These are phyloP conservation scores for Hydrotaea cyrtoneurina DNA, from an alignment of 2,888 invertebrate genomes.

Conservation along the genomic window DNA sequence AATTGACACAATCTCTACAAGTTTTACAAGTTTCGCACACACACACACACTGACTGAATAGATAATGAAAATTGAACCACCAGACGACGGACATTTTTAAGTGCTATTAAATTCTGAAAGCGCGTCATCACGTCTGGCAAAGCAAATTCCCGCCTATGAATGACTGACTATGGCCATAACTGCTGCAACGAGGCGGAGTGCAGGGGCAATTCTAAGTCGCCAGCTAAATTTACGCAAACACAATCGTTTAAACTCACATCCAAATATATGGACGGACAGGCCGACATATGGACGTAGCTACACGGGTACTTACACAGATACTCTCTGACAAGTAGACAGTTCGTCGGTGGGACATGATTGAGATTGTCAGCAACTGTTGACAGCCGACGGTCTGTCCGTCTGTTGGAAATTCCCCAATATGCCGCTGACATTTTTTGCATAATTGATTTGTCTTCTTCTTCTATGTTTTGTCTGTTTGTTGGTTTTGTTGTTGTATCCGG, in stretches of 20 bases:
- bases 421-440: not conserved
- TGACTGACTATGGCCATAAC: too few relatives aligned
- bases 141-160: not conserved
- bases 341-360: not conserved
- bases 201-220: constrained; percentile 1
- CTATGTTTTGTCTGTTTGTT: not conserved
- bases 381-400: not conserved
- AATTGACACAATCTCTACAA: not conserved
- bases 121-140: constrained; percentile 41
- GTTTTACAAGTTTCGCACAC: not conserved
- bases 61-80: constrained; percentile 17
- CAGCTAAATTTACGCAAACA: not conserved
- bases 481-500: not conserved
- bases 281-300: not conserved
- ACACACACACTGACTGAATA: not conserved
- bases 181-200: not conserved
- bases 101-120: constrained; percentile 46
- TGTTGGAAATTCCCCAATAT: constrained; percentile 21
- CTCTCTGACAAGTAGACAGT: not conserved
- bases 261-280: not conserved
- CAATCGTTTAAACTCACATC: not conserved
- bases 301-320: too few relatives aligned
- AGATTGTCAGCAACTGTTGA: constrained; percentile 20
- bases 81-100: not conserved
- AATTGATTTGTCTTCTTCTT: not conserved